Base-by-base conservation (phyloP, 2,888 invertebrate genomes). In the Leptopterna dolabrata region DNA sequence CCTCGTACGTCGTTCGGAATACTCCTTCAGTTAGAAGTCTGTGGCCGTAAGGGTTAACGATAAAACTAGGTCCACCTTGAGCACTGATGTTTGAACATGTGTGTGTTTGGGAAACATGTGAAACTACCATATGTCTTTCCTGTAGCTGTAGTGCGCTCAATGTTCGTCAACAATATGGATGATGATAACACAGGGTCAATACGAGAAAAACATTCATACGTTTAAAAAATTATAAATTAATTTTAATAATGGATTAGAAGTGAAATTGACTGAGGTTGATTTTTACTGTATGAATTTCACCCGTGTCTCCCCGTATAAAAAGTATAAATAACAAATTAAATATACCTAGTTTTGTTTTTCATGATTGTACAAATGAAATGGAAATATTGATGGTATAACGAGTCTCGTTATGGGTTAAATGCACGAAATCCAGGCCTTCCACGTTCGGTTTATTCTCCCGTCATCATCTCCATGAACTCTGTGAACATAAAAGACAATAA, bases 401-500 rank as follows among this genome's bases (percentile, higher is more conserved):
- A 73, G 73, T 45, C 78, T 78, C 24, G 24, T 30, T 36, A 16
- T 13, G 27, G 81, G 78, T 78, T 81, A 81, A 47, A 81, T 81
- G 81, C 55, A 55, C 55, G 7, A 81, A 55, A 30, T 29, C 16
- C 29, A 43, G 14, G 43, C 45, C 24, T 45, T 43, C 11, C 11
- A 11, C 24, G 13, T 45, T n/a, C 27, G 24, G 29, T 24, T 90
- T 96, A 96, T 95, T 97, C 96, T 92, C 97, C 97, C 90, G 97
- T 97, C 97, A 97, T 97, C 97, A 97, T 97, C 93, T 97, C 97
- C 97, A 97, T 97, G 93, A 97, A 97, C 94, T 97, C 97, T 97
- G 95, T 90, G 43, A 13, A 76, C 36, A 76, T 36, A 36, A 36
- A 7, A 36, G 4, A 55, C 55, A 55, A 2, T 6, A 36, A 36